Percentiles rank a stretch among this genome's conserved stretches.
Evolutionary conservation across 2,888 invertebrate species (phyloP).

Genomic region (Troides oblongomaculatus): DNA sequence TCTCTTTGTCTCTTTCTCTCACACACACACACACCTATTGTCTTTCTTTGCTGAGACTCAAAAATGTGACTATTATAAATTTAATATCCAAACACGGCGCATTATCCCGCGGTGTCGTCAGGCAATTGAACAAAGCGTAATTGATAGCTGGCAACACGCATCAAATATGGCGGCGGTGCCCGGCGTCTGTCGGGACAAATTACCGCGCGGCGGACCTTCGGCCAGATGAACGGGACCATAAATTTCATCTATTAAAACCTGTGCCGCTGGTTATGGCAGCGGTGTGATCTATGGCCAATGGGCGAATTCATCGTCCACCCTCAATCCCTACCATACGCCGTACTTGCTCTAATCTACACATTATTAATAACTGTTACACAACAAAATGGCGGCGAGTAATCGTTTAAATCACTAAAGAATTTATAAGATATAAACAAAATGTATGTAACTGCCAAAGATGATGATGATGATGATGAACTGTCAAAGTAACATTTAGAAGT

Average conservation of each 20-base stretch:
- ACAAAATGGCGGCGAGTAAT: background rate
- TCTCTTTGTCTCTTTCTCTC: too few species aligned
- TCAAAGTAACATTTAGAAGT: too few species aligned
- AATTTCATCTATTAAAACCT: conserved; percentile 69
- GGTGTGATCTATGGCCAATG: conserved; percentile 14
- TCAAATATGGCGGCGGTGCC: conserved; percentile 40
- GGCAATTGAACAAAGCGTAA: conserved; percentile 24
- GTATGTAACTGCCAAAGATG: too few species aligned
- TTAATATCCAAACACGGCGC: conserved; percentile 1
- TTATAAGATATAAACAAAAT: too few species aligned
- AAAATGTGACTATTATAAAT: background rate
- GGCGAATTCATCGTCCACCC: conserved; percentile 1
- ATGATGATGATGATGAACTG: too few species aligned
- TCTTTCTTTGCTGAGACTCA: background rate
- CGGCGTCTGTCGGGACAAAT: conserved; percentile 55
- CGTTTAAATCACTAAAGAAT: too few species aligned
- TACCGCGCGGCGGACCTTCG: conserved; percentile 56
- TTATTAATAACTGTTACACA: background rate
- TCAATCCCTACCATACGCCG: background rate
- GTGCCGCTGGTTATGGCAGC: conserved; percentile 35
- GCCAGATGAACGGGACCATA: conserved; percentile 67
- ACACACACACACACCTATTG: too few species aligned
- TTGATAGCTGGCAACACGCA: conserved; percentile 38
- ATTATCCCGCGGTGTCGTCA: conserved; percentile 3
- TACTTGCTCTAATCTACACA: background rate